A percentile compares a stretch with the other conserved stretches of the same genome.
Evolutionary conservation across 2,888 invertebrate species (phyloP).

Genomic region (Thelaira solivaga): DNA sequence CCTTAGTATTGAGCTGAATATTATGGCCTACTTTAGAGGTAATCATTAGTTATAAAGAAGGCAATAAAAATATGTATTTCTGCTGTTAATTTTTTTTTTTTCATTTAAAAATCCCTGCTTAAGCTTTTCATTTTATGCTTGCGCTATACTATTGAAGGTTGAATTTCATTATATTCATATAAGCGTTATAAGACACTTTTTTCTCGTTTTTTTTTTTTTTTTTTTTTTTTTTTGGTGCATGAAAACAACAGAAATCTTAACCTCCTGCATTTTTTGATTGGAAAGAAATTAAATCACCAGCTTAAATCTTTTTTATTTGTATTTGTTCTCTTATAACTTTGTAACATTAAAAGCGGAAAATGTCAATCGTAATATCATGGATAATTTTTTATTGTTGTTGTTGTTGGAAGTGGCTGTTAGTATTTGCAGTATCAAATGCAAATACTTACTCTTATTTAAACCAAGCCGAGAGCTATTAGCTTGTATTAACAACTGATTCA

Average conservation of each 20-base stretch:
- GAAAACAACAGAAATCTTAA: slow-evolving; percentile 57
- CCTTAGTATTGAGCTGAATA: slow-evolving; percentile 35
- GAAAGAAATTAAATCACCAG: slow-evolving; percentile 59
- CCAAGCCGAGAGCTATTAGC: slow-evolving; percentile 53
- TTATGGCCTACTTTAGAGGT: slow-evolving; percentile 56
- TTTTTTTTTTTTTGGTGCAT: neutral
- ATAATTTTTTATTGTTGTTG: slow-evolving; percentile 6
- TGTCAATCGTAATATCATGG: slow-evolving; percentile 45
- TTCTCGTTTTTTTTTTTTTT: too few relatives aligned
- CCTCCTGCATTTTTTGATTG: slow-evolving; percentile 49
- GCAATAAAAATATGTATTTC: slow-evolving; percentile 36
- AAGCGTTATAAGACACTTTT: neutral
- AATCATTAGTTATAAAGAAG: slow-evolving; percentile 52
- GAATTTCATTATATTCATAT: slow-evolving; percentile 26
- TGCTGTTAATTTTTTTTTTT: neutral
- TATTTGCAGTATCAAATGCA: slow-evolving; percentile 38
- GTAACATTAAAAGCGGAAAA: slow-evolving; percentile 18
- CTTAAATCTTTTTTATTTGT: slow-evolving; percentile 42
- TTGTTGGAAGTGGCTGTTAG: slow-evolving; percentile 9
- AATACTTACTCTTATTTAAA: slow-evolving; percentile 46
- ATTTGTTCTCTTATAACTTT: slow-evolving; percentile 11
- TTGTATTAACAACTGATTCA: slow-evolving; percentile 35
- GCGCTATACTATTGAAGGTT: slow-evolving; percentile 44
- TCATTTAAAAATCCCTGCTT: slow-evolving; percentile 37
- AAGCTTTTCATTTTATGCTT: slow-evolving; percentile 42